These are phyloP conservation scores for Ametastegia equiseti DNA, from an alignment of 2,888 invertebrate species.

Conservation along the genomic window DNA sequence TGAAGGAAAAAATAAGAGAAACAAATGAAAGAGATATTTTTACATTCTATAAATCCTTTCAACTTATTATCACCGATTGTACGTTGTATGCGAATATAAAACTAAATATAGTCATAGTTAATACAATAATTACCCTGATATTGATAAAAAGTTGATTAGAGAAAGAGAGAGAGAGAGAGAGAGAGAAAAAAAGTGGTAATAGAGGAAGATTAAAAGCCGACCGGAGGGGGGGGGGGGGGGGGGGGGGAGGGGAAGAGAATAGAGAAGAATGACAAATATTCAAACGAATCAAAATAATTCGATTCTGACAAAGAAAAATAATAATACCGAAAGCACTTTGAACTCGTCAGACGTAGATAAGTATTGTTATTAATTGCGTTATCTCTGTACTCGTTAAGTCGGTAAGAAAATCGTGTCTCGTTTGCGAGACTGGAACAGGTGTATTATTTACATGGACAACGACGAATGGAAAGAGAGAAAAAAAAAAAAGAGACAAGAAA, in stretches of 20 bases:
- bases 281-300: not conserved
- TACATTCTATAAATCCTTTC: not conserved
- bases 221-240: not conserved
- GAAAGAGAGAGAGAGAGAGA: not conserved
- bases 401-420: not conserved
- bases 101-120: not conserved
- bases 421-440: slow-evolving; percentile 1
- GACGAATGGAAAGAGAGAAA: too few species aligned
- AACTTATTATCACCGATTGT: not conserved
- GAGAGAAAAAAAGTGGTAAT: not conserved
- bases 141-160: slow-evolving; percentile 5
- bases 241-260: not conserved
- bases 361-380: slow-evolving; percentile 39
- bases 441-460: slow-evolving; percentile 24
- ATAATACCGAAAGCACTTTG: slow-evolving; percentile 32
- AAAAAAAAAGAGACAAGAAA: too few species aligned
- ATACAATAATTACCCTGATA: not conserved
- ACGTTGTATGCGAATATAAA: not conserved
- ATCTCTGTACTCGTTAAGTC: slow-evolving; percentile 3
- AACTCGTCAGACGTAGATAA: slow-evolving; percentile 18
- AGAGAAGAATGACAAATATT: not conserved
- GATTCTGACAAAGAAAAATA: slow-evolving; percentile 12
- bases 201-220: not conserved
- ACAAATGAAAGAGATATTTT: not conserved
- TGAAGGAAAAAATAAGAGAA: not conserved